Percentiles rank a stretch among this genome's conserved stretches.
Evolutionary conservation across 2,113 vertebrate genomes (phyloP).

Genomic region (Melanostigma gelatinosum): DNA sequence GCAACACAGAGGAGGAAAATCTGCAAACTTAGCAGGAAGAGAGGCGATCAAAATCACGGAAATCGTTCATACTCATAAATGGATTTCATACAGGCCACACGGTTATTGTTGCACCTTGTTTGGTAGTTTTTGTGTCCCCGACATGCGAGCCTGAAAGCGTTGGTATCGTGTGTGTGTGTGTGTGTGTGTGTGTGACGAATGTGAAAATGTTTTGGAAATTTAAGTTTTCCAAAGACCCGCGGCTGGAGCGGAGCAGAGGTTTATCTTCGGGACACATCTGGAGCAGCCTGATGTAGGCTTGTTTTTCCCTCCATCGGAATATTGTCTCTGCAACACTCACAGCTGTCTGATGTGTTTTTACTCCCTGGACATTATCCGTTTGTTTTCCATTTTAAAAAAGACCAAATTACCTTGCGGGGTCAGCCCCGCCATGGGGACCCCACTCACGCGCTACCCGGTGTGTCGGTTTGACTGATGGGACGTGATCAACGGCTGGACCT

Average conservation of each 20-base stretch:
- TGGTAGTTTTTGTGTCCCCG: background rate
- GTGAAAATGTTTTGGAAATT: slow-evolving; percentile 58
- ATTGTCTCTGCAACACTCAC: slow-evolving; percentile 19
- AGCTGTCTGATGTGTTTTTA: slow-evolving; percentile 41
- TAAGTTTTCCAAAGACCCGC: slow-evolving; percentile 51
- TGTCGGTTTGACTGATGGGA: slow-evolving; percentile 52
- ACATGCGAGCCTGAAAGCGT: background rate
- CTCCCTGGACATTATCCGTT: slow-evolving; percentile 18
- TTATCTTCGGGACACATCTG: slow-evolving; percentile 30
- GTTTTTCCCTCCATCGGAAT: slow-evolving; percentile 25
- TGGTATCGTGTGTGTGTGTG: background rate
- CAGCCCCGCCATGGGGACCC: slow-evolving; percentile 60
- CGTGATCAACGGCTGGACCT: slow-evolving; percentile 34
- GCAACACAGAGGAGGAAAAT: slow-evolving; percentile 56
- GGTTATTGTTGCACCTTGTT: slow-evolving; percentile 51
- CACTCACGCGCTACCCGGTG: slow-evolving; percentile 36
- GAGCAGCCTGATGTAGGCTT: slow-evolving; percentile 55
- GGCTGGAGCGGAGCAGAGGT: slow-evolving; percentile 31
- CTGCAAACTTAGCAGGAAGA: slow-evolving; percentile 81
- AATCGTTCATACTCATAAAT: slow-evolving; percentile 65
- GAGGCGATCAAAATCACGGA: slow-evolving; percentile 72
- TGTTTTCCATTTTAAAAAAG: slow-evolving; percentile 42
- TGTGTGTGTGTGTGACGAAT: background rate
- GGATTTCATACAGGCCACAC: slow-evolving; percentile 72
- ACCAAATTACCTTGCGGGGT: slow-evolving; percentile 51